Evolutionary conservation across 37 sponge, comb jelly and placozoan species (phyloP).

Genomic region (Oopsacas minuta): DNA sequence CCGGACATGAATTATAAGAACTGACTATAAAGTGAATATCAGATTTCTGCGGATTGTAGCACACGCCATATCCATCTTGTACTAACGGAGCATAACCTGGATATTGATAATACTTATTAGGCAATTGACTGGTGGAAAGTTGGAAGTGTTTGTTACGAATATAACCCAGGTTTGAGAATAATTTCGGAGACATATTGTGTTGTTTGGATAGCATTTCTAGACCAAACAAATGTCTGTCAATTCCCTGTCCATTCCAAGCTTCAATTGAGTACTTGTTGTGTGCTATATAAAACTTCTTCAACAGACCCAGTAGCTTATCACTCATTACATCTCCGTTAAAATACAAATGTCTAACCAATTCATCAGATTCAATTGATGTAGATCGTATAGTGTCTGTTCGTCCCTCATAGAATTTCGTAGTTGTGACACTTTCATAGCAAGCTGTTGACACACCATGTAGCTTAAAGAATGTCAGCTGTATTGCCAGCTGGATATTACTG

Average conservation of each 20-base stretch:
- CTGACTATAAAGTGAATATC: conserved; percentile 40
- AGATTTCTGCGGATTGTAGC: conserved; percentile 68
- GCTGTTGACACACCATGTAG: conserved; percentile 43
- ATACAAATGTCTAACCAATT: not conserved
- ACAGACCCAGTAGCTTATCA: not conserved
- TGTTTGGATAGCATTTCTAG: conserved; percentile 52
- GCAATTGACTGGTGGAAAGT: conserved; percentile 70
- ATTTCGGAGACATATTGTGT: conserved; percentile 40
- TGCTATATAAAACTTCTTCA: not conserved
- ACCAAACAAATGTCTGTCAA: conserved; percentile 78
- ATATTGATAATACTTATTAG: conserved; percentile 27
- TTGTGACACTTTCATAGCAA: conserved; percentile 74
- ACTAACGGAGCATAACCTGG: conserved; percentile 74
- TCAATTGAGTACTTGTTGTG: not conserved
- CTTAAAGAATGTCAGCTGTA: conserved; percentile 42
- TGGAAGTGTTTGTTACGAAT: conserved; percentile 32
- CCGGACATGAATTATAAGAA: conserved; percentile 38
- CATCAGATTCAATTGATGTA: conserved; percentile 21
- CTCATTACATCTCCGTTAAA: not conserved
- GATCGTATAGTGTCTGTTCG: conserved; percentile 79
- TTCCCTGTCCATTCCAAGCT: conserved; percentile 61
- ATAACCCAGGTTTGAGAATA: conserved; percentile 60
- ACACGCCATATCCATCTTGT: conserved; percentile 74
- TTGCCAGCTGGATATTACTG: conserved; percentile 27
- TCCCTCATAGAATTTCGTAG: conserved; percentile 51